Evolutionary conservation across 2,113 vertebrate genomes (phyloP).

Genomic region (Sinocyclocheilus anophthalmus): DNA sequence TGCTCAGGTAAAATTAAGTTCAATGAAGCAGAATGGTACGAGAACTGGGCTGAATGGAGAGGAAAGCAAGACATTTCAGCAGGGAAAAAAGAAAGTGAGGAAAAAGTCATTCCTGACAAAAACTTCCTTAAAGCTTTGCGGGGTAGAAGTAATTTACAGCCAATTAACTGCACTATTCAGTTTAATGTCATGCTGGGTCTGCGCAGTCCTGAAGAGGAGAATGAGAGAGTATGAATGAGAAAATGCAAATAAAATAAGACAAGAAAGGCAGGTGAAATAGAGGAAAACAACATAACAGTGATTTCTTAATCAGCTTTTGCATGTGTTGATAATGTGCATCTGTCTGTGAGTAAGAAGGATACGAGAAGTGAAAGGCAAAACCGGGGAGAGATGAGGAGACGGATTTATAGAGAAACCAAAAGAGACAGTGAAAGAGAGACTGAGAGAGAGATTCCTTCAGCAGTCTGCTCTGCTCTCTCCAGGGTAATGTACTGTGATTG

Average conservation of each 20-base stretch:
- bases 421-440: constrained; percentile 21
- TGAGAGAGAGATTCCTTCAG: constrained; percentile 16
- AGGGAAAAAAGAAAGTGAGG: background rate
- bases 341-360: background rate
- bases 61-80: background rate
- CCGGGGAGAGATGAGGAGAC: background rate
- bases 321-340: background rate
- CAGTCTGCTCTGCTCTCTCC: constrained; percentile 29
- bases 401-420: constrained; percentile 27
- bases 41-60: background rate
- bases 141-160: constrained; percentile 53
- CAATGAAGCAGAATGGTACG: constrained; percentile 7
- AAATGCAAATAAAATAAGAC: background rate
- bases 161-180: constrained; percentile 51
- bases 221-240: background rate
- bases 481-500: constrained; percentile 55
- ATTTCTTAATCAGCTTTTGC: background rate
- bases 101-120: background rate
- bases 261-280: background rate
- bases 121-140: background rate
- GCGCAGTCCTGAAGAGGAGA: background rate
- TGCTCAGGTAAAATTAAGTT: background rate
- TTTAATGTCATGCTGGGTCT: constrained; percentile 50
- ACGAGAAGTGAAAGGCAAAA: background rate
- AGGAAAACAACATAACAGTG: background rate